Conservation (phyloP, 2,113 vertebrate genomes). For the Prunella fulvescens region DNA sequence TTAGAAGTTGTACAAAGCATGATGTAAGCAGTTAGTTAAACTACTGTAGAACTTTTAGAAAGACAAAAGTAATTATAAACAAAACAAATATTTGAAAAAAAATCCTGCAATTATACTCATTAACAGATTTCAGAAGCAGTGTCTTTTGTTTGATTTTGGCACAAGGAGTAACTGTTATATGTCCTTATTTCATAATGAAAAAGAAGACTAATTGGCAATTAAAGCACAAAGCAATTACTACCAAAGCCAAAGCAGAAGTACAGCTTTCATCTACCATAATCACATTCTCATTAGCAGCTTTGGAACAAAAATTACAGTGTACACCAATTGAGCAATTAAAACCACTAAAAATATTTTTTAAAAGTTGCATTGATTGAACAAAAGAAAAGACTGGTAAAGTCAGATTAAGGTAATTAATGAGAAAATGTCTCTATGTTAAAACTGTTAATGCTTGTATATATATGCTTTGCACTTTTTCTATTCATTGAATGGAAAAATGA, state of each 20-base stretch:
- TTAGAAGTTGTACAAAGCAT: neutral
- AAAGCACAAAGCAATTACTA: neutral
- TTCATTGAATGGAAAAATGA: neutral
- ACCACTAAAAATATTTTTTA: neutral
- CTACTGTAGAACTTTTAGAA: neutral
- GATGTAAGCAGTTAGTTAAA: neutral
- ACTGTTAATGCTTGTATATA: neutral
- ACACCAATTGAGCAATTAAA: neutral
- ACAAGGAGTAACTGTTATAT: neutral
- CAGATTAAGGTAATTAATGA: neutral
- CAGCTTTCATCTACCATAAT: neutral
- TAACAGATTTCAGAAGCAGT: neutral
- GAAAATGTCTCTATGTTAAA: neutral
- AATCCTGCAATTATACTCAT: neutral
- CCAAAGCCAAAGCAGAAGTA: neutral
- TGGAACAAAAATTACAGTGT: slow-evolving; percentile 17
- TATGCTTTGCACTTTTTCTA: neutral
- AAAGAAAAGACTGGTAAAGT: neutral
- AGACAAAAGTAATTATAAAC: neutral
- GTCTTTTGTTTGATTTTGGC: slow-evolving; percentile 27
- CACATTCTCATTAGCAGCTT: neutral
- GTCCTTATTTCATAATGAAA: neutral
- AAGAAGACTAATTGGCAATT: neutral
- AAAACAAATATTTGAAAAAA: neutral
- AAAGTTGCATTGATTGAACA: neutral